Percentiles rank a stretch among this genome's conserved stretches.
Evolutionary conservation across 2,888 invertebrate genomes (phyloP).

Genomic region (Lycia hirtaria): DNA sequence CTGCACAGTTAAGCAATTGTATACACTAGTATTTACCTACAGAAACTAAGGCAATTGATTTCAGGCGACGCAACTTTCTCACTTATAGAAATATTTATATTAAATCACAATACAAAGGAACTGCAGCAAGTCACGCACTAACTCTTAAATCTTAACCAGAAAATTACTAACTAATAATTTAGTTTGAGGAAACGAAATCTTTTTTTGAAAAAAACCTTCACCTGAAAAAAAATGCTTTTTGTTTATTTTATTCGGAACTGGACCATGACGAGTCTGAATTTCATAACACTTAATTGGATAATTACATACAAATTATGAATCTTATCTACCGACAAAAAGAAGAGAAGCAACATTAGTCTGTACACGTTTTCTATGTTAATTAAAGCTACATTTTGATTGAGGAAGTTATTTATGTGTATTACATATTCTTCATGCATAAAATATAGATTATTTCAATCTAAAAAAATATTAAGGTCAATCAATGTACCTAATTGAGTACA

Average conservation of each 20-base stretch:
- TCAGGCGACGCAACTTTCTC: neutral
- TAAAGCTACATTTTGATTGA: conserved; percentile 1
- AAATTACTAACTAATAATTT: conserved; percentile 8
- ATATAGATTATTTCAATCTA: no score
- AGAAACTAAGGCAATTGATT: neutral
- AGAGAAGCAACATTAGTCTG: neutral
- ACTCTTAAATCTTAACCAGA: neutral
- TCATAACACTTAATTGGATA: conserved; percentile 21
- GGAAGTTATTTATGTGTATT: no score
- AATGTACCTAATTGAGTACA: no score
- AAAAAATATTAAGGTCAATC: no score
- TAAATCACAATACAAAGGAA: neutral
- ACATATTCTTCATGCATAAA: no score
- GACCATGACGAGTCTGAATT: conserved; percentile 14
- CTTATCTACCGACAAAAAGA: conserved; percentile 4
- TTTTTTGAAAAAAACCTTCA: conserved; percentile 18
- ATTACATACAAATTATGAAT: conserved; percentile 7
- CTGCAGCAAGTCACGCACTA: conserved; percentile 1
- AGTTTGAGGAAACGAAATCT: conserved; percentile 7
- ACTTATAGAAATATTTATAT: neutral
- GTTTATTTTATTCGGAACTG: conserved; percentile 16
- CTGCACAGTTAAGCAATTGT: neutral
- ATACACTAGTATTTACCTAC: neutral
- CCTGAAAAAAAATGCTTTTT: conserved; percentile 4
- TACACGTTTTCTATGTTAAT: neutral